Percentiles rank a stretch among this genome's conserved stretches.
These are phyloP conservation scores for Cenopis cana DNA, from an alignment of 2,888 invertebrate species.

Conservation along the genomic window DNA sequence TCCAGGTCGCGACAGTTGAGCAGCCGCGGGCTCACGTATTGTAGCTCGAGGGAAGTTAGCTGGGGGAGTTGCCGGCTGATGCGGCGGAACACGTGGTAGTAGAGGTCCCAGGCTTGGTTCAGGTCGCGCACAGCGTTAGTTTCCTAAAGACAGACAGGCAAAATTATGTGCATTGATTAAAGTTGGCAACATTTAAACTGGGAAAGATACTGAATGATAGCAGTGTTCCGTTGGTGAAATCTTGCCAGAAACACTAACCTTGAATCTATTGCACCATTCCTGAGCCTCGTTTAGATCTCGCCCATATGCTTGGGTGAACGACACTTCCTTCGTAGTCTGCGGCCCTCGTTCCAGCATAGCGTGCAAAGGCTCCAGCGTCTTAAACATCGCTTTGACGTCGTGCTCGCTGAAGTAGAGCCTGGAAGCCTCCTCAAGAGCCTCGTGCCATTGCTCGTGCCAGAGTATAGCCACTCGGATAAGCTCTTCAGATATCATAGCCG, in stretches of 20 bases:
- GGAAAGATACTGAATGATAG: too few relatives aligned
- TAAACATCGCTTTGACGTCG: constrained; percentile 98
- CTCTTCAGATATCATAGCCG: constrained; percentile 98
- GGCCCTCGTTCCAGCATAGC: constrained; percentile 97
- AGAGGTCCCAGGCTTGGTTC: constrained; percentile 99
- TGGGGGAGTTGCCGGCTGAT: constrained; percentile 98
- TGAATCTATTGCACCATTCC: constrained; percentile 97
- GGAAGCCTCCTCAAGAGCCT: constrained; percentile 97
- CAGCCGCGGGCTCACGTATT: constrained; percentile 97
- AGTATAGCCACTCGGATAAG: constrained; percentile 98
- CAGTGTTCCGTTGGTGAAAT: too few relatives aligned
- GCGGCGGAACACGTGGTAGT: constrained; percentile 98
- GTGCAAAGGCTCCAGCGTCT: constrained; percentile 97
- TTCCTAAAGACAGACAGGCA: constrained; percentile 69
- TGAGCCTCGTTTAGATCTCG: constrained; percentile 97
- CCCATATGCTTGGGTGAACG: constrained; percentile 98
- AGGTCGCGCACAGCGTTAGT: constrained; percentile 95
- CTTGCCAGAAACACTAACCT: constrained; percentile 65
- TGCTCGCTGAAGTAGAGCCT: constrained; percentile 97
- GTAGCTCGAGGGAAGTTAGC: constrained; percentile 94
- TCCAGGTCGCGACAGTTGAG: constrained; percentile 96
- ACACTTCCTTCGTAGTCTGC: constrained; percentile 97
- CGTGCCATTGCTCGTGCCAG: constrained; percentile 99
- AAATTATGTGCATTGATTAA: too few relatives aligned
- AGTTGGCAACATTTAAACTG: too few relatives aligned